A percentile compares a stretch with the other conserved stretches of the same genome.
These are phyloP conservation scores for Rafetus swinhoei DNA, from an alignment of 2,113 vertebrate genomes.

Conservation along the genomic window DNA sequence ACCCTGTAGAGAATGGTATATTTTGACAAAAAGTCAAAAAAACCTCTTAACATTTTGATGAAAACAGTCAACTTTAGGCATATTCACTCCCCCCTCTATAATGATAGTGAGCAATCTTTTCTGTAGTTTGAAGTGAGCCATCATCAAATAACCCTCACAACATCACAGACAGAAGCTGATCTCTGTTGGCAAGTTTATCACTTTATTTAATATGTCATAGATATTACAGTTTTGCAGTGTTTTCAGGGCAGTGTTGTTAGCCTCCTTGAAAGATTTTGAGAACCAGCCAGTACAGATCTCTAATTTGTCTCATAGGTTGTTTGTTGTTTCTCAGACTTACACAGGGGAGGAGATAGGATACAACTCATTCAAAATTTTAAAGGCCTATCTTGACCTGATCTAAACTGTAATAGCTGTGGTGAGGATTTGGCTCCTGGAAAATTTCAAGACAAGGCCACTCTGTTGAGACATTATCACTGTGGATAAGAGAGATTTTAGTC, in stretches of 20 bases:
- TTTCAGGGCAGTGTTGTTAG: background rate
- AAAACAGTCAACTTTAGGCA: background rate
- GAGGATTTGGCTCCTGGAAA: background rate
- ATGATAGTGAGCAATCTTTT: background rate
- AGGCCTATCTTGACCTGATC: background rate
- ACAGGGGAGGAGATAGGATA: background rate
- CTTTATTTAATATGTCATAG: background rate
- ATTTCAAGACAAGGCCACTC: background rate
- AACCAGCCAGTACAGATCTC: background rate
- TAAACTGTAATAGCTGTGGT: background rate
- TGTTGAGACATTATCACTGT: too few relatives aligned
- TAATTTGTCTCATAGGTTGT: background rate
- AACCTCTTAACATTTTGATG: too few relatives aligned
- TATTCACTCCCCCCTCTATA: background rate
- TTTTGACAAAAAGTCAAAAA: background rate
- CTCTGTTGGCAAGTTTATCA: background rate
- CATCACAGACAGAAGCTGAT: background rate
- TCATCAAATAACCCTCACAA: background rate
- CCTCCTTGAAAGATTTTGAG: background rate
- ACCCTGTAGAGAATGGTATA: background rate
- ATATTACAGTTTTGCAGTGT: background rate
- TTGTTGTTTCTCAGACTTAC: background rate
- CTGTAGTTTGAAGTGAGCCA: background rate
- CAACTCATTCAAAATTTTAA: background rate
- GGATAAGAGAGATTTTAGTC: background rate